phyloP scores from a whole-genome alignment of 2,888 invertebrate genomes.

The Adelognathus sp. region DNA sequence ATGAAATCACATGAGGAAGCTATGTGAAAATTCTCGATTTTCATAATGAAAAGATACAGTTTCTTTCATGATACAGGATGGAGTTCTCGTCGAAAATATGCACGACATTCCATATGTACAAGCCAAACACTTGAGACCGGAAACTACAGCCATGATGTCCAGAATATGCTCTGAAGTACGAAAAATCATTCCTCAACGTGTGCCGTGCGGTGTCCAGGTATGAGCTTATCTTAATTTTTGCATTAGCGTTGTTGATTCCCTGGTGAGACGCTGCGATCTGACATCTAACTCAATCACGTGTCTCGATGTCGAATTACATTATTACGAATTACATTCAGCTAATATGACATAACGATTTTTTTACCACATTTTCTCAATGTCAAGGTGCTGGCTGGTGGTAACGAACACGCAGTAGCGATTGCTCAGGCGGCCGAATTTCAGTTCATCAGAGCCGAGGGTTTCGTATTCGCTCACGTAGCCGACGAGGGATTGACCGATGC shows the following conservation, averaged over 20 bases:
- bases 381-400: conserved; percentile 90
- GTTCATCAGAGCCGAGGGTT: conserved; percentile 90
- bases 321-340: no score
- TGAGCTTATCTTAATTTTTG: neutral
- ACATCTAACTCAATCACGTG: no score
- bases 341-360: no score
- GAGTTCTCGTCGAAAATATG: conserved; percentile 90
- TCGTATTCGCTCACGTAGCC: conserved; percentile 90
- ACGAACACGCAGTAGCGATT: conserved; percentile 89
- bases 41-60: conserved; percentile 36
- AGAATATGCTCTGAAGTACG: conserved; percentile 85
- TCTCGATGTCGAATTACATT: no score
- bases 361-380: neutral
- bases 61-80: conserved; percentile 83
- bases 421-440: conserved; percentile 87
- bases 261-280: neutral
- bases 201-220: conserved; percentile 86
- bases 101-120: conserved; percentile 89
- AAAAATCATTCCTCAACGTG: conserved; percentile 80
- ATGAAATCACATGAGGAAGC: no score
- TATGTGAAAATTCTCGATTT: neutral
- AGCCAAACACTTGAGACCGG: conserved; percentile 84
- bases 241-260: neutral
- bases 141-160: conserved; percentile 87
- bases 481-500: conserved; percentile 92